These are phyloP conservation scores for Lepus europaeus DNA, from an alignment of 2,113 vertebrate species.

Conservation along the genomic window DNA sequence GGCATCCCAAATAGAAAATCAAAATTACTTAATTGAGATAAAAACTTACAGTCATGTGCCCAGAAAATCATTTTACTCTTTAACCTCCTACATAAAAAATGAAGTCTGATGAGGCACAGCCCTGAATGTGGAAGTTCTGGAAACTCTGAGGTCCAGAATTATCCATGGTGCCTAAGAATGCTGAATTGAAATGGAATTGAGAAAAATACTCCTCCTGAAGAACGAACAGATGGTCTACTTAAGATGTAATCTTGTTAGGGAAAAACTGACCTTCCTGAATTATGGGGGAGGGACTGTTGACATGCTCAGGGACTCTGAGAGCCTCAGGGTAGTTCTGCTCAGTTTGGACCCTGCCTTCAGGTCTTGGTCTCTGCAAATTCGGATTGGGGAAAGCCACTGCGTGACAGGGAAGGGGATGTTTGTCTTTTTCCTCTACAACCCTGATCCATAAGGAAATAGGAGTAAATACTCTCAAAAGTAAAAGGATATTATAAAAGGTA, in stretches of 20 bases:
- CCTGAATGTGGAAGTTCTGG: slow-evolving; percentile 25
- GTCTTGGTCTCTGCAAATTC: not conserved
- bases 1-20: slow-evolving; percentile 36
- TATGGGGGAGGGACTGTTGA: not conserved
- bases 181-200: slow-evolving; percentile 13
- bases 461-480: not conserved
- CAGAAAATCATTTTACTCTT: slow-evolving; percentile 45
- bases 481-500: not conserved
- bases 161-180: not conserved
- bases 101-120: not conserved
- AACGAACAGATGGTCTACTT: slow-evolving; percentile 1
- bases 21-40: slow-evolving; percentile 48
- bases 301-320: not conserved
- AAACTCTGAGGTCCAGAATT: slow-evolving; percentile 39
- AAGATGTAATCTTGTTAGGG: not conserved
- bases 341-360: slow-evolving; percentile 4
- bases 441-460: not conserved
- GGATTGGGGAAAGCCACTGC: not conserved
- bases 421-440: not conserved
- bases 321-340: not conserved
- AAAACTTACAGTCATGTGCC: not conserved
- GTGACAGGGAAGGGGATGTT: not conserved
- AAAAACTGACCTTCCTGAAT: not conserved
- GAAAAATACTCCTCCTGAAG: not conserved
- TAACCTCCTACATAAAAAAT: not conserved